Evolutionary conservation across 2,888 invertebrate species (phyloP).

Genomic region (Pristionchus exspectatus): DNA sequence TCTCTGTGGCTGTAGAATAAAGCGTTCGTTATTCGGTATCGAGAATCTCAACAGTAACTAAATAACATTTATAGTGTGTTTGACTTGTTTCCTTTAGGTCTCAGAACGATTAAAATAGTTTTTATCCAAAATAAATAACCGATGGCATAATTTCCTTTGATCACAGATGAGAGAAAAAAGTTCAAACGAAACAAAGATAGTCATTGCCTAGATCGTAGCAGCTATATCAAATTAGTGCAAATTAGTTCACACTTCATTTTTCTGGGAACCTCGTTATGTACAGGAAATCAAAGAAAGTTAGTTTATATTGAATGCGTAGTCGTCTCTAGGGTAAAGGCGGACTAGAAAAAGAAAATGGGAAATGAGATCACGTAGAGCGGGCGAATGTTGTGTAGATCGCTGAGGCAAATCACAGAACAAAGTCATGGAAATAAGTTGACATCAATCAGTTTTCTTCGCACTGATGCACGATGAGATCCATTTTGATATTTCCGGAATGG

Average conservation of each 20-base stretch:
- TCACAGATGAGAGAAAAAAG: not conserved
- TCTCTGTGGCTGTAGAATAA: not conserved
- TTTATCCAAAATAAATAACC: not conserved
- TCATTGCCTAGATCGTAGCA: not conserved
- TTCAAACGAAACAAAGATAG: not conserved
- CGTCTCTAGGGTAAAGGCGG: not conserved
- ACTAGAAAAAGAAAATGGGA: not conserved
- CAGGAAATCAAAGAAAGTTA: slow-evolving; percentile 7
- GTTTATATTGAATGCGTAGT: slow-evolving; percentile 5
- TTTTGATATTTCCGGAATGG: slow-evolving; percentile 5
- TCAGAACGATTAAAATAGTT: not conserved
- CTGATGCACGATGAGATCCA: slow-evolving; percentile 13
- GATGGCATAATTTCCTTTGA: not conserved
- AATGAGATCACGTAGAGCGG: not conserved
- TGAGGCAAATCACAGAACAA: not conserved
- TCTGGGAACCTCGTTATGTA: not conserved
- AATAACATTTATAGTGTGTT: not conserved
- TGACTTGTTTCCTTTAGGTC: not conserved
- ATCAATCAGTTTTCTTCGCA: not conserved
- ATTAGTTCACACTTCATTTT: too few species aligned
- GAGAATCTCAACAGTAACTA: not conserved
- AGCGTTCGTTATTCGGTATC: not conserved
- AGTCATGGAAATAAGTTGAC: not conserved
- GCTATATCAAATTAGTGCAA: not conserved
- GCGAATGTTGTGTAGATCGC: not conserved